These are phyloP conservation scores for Oasisia sp. DNA, from an alignment of 2,888 invertebrate genomes.

Conservation along the genomic window DNA sequence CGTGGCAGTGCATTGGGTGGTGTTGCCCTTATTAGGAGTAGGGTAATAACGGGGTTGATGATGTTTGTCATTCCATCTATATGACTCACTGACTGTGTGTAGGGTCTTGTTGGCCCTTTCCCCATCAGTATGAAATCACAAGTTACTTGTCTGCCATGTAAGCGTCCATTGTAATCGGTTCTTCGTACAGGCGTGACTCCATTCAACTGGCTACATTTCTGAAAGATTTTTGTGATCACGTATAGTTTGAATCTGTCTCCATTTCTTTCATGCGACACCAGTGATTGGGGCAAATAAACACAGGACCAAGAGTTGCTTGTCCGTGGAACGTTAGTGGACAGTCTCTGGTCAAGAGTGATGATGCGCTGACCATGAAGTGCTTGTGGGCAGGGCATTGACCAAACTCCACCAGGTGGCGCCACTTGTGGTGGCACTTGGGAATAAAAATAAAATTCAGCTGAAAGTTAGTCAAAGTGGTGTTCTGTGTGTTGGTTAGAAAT, in stretches of 20 bases:
- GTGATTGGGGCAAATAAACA: neutral
- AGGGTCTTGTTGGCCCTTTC: neutral
- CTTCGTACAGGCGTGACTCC: neutral
- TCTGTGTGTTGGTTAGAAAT: neutral
- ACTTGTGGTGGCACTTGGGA: neutral
- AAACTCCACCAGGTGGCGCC: neutral
- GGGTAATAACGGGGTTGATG: neutral
- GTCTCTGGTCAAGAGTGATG: neutral
- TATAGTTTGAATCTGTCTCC: neutral
- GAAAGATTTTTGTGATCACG: neutral
- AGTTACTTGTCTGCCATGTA: neutral
- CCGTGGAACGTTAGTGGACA: neutral
- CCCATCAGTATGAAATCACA: neutral
- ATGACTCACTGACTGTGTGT: neutral
- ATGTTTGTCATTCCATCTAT: neutral
- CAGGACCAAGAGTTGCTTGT: neutral
- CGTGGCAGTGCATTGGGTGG: neutral
- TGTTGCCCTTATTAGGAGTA: neutral
- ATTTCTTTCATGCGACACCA: neutral
- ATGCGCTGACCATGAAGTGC: neutral
- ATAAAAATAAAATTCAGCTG: constrained; percentile 6
- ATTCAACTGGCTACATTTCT: neutral
- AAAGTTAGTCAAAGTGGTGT: neutral
- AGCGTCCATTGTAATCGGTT: neutral
- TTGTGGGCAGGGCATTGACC: constrained; percentile 11